Evolutionary conservation across 2,113 vertebrate genomes (phyloP), one percentile per base, ranked within the genome.

Genomic region (Gambusia affinis): DNA sequence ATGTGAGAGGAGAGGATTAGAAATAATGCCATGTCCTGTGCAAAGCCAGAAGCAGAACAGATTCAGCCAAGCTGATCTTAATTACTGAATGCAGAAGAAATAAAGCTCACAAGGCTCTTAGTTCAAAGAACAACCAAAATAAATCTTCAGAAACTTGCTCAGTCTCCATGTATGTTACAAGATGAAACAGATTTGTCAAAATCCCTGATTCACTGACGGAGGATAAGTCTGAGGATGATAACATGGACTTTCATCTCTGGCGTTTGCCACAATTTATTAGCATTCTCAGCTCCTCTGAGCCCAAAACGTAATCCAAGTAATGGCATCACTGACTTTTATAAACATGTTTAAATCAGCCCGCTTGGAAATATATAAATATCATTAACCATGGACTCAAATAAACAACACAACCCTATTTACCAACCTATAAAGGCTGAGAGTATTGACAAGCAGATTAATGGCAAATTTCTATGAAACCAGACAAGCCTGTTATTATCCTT

Each of bases 1-100:
- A 19, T 30, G 64, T 47, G 65, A 64, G 64, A 54, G 35, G 65
- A 78, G 29, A 78, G 14, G 39, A 79, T 73, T 30, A 72, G 72
- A 57, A 42, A 54, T 62, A 61, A 79, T 39, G n/a, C 39, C 64
- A 24, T 44, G 64, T 75, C 64, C 42, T 24, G 35, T 60, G 30
- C 22, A 47, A 28, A 64, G 27, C 19, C 0, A 47, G 60, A 39
- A 44, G 60, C 17, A 28, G 60, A 69, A 14, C 61, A 60, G 17
- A 47, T 47, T 17, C 14, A 19, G 68, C 35, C 33, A 22, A 39
- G 62, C 7, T 60, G 28, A 66, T 37, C 29, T 60, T 65, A 60
- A 77, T 70, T 24, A 70, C 33, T 37, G 31, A 27, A 70, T n/a
- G 61, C 0, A 12, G 0, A 57, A 57, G 51, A 8, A 57, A 11